Conservation (phyloP, 2,888 invertebrate genomes). For the Euzetes globulus region DNA sequence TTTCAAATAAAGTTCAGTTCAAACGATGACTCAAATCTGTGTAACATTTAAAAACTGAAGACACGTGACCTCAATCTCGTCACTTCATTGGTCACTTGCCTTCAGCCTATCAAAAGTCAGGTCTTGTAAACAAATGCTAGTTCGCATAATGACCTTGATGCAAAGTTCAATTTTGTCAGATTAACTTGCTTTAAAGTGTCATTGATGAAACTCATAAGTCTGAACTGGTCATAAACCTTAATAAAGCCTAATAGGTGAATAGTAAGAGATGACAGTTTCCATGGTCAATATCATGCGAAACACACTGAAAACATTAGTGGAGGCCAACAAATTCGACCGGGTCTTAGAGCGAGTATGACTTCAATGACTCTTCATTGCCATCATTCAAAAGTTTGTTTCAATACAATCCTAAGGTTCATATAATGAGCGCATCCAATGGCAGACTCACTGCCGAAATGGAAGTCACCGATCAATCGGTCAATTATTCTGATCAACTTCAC, state of each 20-base stretch:
- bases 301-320: conserved; percentile 4
- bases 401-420: conserved; percentile 22
- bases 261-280: neutral
- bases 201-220: too few species aligned
- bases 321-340: neutral
- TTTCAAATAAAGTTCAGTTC: neutral
- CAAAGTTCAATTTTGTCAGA: too few species aligned
- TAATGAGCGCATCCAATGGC: conserved; percentile 24
- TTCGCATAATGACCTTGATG: too few species aligned
- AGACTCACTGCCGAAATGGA: conserved; percentile 55
- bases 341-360: neutral
- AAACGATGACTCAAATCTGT: neutral
- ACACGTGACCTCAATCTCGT: neutral
- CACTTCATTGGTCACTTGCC: neutral
- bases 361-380: neutral
- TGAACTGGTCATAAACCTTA: too few species aligned
- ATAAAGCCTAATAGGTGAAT: too few species aligned
- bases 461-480: conserved; percentile 65
- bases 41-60: neutral
- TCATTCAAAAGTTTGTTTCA: neutral
- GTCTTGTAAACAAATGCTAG: too few species aligned
- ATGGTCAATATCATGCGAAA: neutral
- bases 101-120: neutral
- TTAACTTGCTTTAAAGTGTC: too few species aligned
- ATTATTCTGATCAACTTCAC: conserved; percentile 66